A percentile compares a stretch with the other conserved stretches of the same genome.
phyloP scores from a whole-genome alignment of 2,797 vertebrate genomes.

The Ptychobarbus kaznakovi region DNA sequence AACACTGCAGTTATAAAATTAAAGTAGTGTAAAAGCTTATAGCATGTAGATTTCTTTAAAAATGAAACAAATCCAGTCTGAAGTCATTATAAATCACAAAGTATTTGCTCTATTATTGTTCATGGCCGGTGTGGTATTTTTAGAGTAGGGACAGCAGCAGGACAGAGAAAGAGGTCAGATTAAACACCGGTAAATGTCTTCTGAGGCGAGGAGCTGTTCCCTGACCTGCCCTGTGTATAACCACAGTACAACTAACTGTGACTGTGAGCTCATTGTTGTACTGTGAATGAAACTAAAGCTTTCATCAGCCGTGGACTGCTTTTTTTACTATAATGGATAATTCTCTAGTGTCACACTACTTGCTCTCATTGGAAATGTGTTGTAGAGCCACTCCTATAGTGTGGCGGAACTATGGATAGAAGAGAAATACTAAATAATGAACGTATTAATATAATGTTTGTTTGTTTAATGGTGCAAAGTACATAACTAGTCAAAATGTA shows the following conservation, averaged over 20 bases:
- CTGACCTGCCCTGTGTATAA: background rate
- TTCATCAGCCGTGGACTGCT: background rate
- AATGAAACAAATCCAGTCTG: background rate
- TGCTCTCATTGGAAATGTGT: background rate
- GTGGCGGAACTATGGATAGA: background rate
- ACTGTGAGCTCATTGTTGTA: background rate
- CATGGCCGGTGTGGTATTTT: conserved; percentile 13
- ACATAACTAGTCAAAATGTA: background rate
- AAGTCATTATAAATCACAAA: background rate
- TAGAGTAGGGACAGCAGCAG: conserved; percentile 18
- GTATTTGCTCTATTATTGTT: background rate
- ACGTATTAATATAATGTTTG: background rate
- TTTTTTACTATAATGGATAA: background rate
- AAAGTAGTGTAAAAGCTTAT: background rate
- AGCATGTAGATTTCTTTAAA: background rate
- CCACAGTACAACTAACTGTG: background rate
- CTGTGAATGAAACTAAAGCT: background rate
- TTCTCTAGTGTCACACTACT: background rate
- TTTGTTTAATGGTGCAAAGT: background rate
- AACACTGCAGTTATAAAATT: background rate
- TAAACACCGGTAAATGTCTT: conserved; percentile 13
- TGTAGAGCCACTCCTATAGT: background rate
- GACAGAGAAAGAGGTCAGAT: conserved; percentile 33
- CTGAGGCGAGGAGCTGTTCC: background rate
- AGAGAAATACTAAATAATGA: background rate